Percentiles rank a stretch among this genome's conserved stretches.
These are phyloP conservation scores for Ammodytes dubius DNA, from an alignment of 2,113 vertebrate genomes.

Conservation along the genomic window DNA sequence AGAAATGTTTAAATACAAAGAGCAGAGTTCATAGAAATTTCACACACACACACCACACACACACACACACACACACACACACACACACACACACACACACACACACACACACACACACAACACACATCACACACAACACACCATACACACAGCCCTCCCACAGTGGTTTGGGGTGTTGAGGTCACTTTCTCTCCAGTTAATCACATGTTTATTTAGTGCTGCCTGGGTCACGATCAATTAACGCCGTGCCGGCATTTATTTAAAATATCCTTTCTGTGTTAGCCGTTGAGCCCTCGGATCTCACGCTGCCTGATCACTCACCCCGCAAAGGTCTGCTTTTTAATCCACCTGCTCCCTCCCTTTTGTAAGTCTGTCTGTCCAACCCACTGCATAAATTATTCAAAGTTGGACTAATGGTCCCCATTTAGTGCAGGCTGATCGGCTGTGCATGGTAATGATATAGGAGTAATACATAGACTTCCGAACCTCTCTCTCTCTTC, in stretches of 20 bases:
- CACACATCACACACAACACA: constrained; percentile 34
- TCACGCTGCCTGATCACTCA: constrained; percentile 74
- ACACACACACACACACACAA: constrained; percentile 12
- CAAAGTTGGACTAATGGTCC: constrained; percentile 81
- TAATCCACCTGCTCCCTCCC: constrained; percentile 68
- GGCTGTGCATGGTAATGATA: constrained; percentile 75
- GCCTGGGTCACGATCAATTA: constrained; percentile 81
- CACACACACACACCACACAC: constrained; percentile 16
- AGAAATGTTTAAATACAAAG: neutral
- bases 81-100: neutral
- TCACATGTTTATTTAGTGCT: constrained; percentile 84
- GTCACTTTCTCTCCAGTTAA: constrained; percentile 78
- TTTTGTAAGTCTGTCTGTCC: constrained; percentile 65
- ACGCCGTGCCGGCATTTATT: constrained; percentile 74
- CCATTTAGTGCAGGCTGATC: constrained; percentile 74
- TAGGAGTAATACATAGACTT: constrained; percentile 53
- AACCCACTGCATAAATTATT: constrained; percentile 78
- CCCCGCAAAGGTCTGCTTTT: constrained; percentile 75
- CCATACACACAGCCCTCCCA: constrained; percentile 49
- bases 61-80: constrained; percentile 17
- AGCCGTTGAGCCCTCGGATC: constrained; percentile 63
- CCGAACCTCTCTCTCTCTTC: constrained; percentile 39
- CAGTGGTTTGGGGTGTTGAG: constrained; percentile 59
- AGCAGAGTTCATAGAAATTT: neutral
- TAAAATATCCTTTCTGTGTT: constrained; percentile 81